Conservation (phyloP, 2,113 vertebrate genomes). For the Poicephalus gulielmi region DNA sequence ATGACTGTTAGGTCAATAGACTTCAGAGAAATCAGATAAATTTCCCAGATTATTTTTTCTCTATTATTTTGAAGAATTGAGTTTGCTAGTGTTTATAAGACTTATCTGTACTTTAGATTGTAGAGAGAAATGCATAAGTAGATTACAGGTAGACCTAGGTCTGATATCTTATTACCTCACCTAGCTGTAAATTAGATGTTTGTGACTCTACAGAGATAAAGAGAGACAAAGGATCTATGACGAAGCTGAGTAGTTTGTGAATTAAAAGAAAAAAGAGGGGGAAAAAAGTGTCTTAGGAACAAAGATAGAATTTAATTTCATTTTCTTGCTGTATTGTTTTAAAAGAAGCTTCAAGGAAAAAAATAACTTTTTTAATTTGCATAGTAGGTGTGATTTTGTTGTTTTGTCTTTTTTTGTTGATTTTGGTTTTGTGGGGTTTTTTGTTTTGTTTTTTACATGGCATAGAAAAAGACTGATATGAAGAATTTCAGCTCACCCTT, state of each 20-base stretch:
- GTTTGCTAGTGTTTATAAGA: neutral
- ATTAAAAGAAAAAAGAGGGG: neutral
- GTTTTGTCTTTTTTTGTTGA: neutral
- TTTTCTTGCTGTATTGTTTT: neutral
- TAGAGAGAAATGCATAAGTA: neutral
- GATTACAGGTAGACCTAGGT: neutral
- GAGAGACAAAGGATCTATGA: neutral
- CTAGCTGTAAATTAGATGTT: neutral
- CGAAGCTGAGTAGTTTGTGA: neutral
- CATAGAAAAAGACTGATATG: neutral
- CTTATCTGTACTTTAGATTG: neutral
- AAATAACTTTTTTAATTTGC: neutral
- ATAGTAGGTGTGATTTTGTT: neutral
- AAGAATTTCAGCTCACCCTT: neutral
- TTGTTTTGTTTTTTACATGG: neutral
- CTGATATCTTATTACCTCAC: fast-evolving
- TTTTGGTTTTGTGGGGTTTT: neutral
- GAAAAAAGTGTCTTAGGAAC: neutral
- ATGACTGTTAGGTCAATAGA: neutral
- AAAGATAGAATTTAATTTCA: neutral
- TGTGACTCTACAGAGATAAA: neutral
- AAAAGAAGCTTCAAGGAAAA: neutral
- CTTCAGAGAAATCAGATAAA: neutral
- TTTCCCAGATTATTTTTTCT: neutral
- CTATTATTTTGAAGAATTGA: neutral